phyloP scores from a whole-genome alignment of 2,113 vertebrate genomes.

The Mesoclemmys tuberculata region DNA sequence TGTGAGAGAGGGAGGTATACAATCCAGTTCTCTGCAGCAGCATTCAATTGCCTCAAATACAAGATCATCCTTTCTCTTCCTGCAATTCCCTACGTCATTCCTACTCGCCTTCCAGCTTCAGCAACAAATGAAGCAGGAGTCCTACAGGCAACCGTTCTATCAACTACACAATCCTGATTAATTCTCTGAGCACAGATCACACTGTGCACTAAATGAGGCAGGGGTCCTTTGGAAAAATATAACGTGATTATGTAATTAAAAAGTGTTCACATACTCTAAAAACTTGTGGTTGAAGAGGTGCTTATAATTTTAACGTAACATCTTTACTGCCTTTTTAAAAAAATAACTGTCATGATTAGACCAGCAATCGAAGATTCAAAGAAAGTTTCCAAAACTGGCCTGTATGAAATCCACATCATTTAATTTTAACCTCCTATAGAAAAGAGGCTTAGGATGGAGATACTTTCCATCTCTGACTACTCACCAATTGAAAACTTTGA shows the following conservation, averaged over 20 bases:
- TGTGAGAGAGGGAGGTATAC: not conserved
- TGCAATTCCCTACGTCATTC: conserved; percentile 6
- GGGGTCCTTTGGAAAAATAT: not conserved
- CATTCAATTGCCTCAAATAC: not conserved
- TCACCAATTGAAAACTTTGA: not conserved
- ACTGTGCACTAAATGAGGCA: not conserved
- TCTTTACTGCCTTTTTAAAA: not conserved
- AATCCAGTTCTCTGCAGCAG: not conserved
- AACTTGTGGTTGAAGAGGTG: not conserved
- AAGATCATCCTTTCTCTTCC: conserved; percentile 1
- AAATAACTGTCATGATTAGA: too few species aligned
- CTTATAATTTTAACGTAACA: conserved; percentile 24
- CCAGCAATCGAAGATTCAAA: not conserved
- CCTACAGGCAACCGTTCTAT: conserved; percentile 39
- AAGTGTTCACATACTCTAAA: conserved; percentile 2
- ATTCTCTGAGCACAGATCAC: not conserved
- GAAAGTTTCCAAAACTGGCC: conserved; percentile 8
- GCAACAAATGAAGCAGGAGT: conserved; percentile 33
- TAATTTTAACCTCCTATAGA: not conserved
- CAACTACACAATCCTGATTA: conserved; percentile 28
- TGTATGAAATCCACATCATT: not conserved
- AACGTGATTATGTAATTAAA: not conserved
- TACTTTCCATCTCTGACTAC: not conserved
- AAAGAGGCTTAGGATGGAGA: not conserved
- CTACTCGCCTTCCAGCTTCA: conserved; percentile 6